Base-by-base conservation (phyloP, 2,888 invertebrate species). In the Ophion costatus region DNA sequence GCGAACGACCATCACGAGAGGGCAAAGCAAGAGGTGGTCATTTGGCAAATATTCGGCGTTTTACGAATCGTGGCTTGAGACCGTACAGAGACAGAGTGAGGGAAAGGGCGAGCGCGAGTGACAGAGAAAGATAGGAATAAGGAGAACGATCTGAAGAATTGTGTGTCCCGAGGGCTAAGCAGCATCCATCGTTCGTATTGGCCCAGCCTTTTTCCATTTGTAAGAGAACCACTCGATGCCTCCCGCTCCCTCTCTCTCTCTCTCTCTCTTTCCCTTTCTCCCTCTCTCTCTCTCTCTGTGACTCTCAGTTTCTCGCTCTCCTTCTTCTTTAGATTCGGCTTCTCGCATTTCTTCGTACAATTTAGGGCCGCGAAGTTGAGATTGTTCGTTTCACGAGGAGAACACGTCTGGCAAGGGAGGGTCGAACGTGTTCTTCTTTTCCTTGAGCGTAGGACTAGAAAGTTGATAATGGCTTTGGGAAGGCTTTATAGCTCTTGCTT, bases 21-120 rank as follows among this genome's bases (percentile, higher is more conserved):
- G 45, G 74, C 38, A 64, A 59, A 70, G 76, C 73, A 69, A 79
- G 88, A 89, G 83, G 82, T 88, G 89, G 89, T 90, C 89, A 92
- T 93, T 93, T 93, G 91, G 82, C 89, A 92, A 92, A 92, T 93
- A 93, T 92, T 93, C 90, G 90, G 90, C 92, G 92, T 90, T 92
- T 92, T 92, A 92, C 91, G 10, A 38, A 76, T 88, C 85, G 75
- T 42, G 74, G 82, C 45, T 63, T 80, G 66, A 56, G 56, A 71
- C 11, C 76, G 29, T 64, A 14, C 45, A 45, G 45, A 45, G 45
- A 76, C 45, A 45, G 45, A 45, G 45, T 14, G 45, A 45, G 14
- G 45, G 45, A 45, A 45, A 45, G 10, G 14, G 45, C 10, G 45
- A 9, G 45, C 3, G 45, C 10, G 66, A 71, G 75, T 20, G 56